Evolutionary conservation across 2,888 invertebrate species (phyloP).

Genomic region (Heteromurus nitidus): DNA sequence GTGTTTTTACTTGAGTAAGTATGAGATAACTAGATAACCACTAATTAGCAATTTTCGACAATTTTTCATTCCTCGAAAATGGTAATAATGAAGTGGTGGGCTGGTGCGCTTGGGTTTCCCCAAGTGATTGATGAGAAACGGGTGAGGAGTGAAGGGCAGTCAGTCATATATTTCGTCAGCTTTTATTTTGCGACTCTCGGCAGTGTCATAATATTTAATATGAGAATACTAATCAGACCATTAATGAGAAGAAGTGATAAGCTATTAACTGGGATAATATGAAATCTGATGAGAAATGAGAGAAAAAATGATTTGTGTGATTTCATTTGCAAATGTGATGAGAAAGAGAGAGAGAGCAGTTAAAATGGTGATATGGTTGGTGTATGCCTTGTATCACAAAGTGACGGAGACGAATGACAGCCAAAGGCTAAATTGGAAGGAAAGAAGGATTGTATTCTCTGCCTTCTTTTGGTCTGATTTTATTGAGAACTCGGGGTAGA

Average conservation of each 20-base stretch:
- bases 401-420: slow-evolving; percentile 33
- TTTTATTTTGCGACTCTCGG: too few species aligned
- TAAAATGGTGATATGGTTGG: not conserved
- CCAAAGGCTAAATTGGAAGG: slow-evolving; percentile 21
- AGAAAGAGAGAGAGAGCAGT: too few species aligned
- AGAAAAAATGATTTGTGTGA: slow-evolving; percentile 12
- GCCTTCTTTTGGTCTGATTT: not conserved
- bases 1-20: too few species aligned
- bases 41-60: slow-evolving; percentile 16
- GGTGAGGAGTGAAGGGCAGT: not conserved
- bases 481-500: slow-evolving; percentile 4
- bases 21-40: too few species aligned
- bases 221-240: too few species aligned
- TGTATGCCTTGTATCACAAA: not conserved
- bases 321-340: slow-evolving; percentile 40
- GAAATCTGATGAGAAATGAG: too few species aligned
- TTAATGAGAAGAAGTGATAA: too few species aligned
- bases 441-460: not conserved
- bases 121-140: not conserved
- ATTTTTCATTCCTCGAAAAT: slow-evolving; percentile 17
- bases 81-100: not conserved
- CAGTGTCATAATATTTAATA: too few species aligned
- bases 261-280: too few species aligned
- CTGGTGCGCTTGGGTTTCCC: not conserved
- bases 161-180: too few species aligned